Percentiles rank a stretch among this genome's conserved stretches.
phyloP scores from a whole-genome alignment of 2,888 invertebrate species.

The Perizoma affinitatum region DNA sequence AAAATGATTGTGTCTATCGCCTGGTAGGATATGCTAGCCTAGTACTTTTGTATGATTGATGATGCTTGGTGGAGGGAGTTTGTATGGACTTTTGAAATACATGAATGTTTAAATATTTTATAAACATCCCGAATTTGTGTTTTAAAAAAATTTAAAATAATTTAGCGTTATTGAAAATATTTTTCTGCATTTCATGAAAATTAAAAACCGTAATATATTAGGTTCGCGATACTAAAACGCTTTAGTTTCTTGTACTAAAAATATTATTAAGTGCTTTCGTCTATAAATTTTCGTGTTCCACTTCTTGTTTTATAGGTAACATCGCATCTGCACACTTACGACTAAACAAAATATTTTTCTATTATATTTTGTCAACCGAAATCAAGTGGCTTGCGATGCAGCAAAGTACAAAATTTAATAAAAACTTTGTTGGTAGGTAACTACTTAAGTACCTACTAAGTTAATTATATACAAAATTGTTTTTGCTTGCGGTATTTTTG shows the following conservation, averaged over 20 bases:
- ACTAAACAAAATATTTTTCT: constrained; percentile 1
- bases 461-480: constrained; percentile 15
- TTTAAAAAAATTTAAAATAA: no score
- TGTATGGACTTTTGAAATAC: constrained; percentile 38
- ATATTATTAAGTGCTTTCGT: no score
- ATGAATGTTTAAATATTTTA: constrained; percentile 7
- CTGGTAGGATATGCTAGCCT: constrained; percentile 45
- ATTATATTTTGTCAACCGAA: background rate
- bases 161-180: no score
- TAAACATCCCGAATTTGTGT: background rate
- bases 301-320: background rate
- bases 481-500: constrained; percentile 67
- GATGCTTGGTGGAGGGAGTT: constrained; percentile 40
- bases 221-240: no score
- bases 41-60: constrained; percentile 55
- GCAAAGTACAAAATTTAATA: constrained; percentile 8
- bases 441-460: no score
- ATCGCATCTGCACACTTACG: background rate
- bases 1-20: constrained; percentile 46
- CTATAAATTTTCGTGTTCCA: no score
- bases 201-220: no score
- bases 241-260: no score
- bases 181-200: no score
- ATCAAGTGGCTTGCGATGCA: constrained; percentile 6
- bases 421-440: background rate